Percentiles rank a stretch among this genome's conserved stretches.
phyloP scores from a whole-genome alignment of 2,113 vertebrate species.

The Solenodon paradoxus region DNA sequence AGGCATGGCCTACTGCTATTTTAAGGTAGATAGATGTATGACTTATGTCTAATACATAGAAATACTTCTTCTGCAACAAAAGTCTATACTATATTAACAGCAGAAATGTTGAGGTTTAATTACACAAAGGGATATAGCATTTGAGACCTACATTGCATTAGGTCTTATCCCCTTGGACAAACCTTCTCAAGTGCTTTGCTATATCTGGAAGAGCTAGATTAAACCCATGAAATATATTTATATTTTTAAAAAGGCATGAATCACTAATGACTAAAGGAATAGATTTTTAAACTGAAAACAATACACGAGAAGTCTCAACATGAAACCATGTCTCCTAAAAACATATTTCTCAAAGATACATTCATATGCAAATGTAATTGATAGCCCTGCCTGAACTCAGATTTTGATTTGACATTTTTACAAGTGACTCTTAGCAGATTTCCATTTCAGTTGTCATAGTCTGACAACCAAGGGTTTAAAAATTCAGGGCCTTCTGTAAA shows the following conservation, averaged over 20 bases:
- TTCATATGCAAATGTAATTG: slow-evolving; percentile 17
- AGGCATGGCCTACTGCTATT: neutral
- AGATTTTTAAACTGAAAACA: slow-evolving; percentile 4
- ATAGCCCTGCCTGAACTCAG: neutral
- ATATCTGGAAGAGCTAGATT: neutral
- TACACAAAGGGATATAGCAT: neutral
- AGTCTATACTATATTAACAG: neutral
- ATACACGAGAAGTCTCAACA: neutral
- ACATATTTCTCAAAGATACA: neutral
- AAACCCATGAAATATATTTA: neutral
- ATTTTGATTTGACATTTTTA: slow-evolving; percentile 49
- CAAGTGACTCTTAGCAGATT: slow-evolving; percentile 21
- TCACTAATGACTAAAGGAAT: neutral
- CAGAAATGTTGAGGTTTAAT: neutral
- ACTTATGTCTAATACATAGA: neutral
- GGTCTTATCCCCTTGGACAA: neutral
- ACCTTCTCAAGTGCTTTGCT: neutral
- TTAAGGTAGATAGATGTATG: neutral
- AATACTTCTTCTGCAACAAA: neutral
- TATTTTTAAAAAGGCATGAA: neutral
- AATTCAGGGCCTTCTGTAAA: neutral
- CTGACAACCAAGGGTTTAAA: slow-evolving; percentile 26
- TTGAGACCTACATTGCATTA: neutral
- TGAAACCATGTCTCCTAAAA: neutral
- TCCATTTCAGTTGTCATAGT: slow-evolving; percentile 32